Conservation (phyloP, 2,888 invertebrate genomes). For the Cosmia trapezina region DNA sequence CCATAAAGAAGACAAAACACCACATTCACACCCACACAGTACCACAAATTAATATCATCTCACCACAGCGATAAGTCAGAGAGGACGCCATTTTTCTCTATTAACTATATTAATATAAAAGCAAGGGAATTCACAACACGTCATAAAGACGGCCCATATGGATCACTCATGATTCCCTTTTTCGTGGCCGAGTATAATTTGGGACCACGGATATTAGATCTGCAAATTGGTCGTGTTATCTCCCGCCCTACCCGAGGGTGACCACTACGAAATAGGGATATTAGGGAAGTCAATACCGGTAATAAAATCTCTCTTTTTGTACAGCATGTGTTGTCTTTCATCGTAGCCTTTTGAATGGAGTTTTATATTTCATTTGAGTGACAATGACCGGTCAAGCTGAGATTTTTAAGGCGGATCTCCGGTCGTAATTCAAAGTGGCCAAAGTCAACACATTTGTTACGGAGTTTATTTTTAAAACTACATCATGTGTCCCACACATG, state of each 20-base stretch:
- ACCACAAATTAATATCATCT: slow-evolving; percentile 58
- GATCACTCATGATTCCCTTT: slow-evolving; percentile 74
- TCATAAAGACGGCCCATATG: slow-evolving; percentile 78
- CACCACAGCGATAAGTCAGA: slow-evolving; percentile 59
- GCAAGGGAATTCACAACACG: slow-evolving; percentile 67
- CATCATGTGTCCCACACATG: slow-evolving; percentile 19
- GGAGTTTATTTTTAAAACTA: slow-evolving; percentile 1
- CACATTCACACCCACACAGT: slow-evolving; percentile 60
- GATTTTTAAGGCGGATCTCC: slow-evolving; percentile 7
- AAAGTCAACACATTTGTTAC: neutral
- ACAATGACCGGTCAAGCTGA: slow-evolving; percentile 7
- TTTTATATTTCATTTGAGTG: neutral
- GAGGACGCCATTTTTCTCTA: slow-evolving; percentile 67
- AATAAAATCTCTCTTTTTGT: slow-evolving; percentile 28
- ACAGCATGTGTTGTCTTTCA: slow-evolving; percentile 14
- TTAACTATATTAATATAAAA: slow-evolving; percentile 68
- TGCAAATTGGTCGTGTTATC: slow-evolving; percentile 87
- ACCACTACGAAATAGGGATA: slow-evolving; percentile 58
- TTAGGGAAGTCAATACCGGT: slow-evolving; percentile 24
- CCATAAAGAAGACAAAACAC: slow-evolving; percentile 55
- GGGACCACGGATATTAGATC: slow-evolving; percentile 84
- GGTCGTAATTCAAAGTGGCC: slow-evolving; percentile 12
- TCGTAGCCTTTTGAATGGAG: neutral
- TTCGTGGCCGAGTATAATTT: slow-evolving; percentile 76
- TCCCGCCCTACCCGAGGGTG: slow-evolving; percentile 74